Base-by-base conservation (phyloP, 2,888 invertebrate genomes). In the Troides helena region DNA sequence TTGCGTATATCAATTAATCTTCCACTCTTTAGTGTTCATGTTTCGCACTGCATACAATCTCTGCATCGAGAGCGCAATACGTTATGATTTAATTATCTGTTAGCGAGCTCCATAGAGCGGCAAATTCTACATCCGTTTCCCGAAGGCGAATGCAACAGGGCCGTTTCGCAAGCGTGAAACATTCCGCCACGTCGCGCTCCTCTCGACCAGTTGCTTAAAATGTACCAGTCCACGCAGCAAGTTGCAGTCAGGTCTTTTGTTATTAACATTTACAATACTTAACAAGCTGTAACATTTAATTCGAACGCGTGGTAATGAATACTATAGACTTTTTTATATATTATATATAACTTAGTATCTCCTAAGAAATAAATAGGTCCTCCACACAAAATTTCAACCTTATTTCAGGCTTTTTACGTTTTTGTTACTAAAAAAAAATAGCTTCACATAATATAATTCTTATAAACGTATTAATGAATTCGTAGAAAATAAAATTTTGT, bases 51-150 rank as follows among this genome's bases (percentile, higher is more conserved):
- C 62, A 70, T 65, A 77, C 80, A 81, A 81, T 80, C 81, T 78
- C 72, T 72, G 75, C 74, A 76, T 72, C 75, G 62, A 62, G 66
- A 79, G 79, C 75, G 72, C 73, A 73, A 74, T 74, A 74, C 73
- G 72, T 78, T 78, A 74, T 74, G 73, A 79, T 80, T 84, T 83
- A 84, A 83, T 84, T 82, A 80, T 74, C 72, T 71, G 76, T 75
- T 75, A 71, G 68, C 67, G 43, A 63, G 66, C 78, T 77, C 76
- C 78, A 74, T 75, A 80, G 77, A 79, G 77, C 76, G 75, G 74
- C 76, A 76, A 74, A 72, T 70, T 67, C 78, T 76, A 81, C 81
- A 85, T 88, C 88, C 86, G 86, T 84, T 87, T 87, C 84, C 85
- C 80, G 80, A 83, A 83, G 81, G 80, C 81, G 74, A 79, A 74